phyloP scores from a whole-genome alignment of 2,888 invertebrate genomes.

The Venusia cambrica region DNA sequence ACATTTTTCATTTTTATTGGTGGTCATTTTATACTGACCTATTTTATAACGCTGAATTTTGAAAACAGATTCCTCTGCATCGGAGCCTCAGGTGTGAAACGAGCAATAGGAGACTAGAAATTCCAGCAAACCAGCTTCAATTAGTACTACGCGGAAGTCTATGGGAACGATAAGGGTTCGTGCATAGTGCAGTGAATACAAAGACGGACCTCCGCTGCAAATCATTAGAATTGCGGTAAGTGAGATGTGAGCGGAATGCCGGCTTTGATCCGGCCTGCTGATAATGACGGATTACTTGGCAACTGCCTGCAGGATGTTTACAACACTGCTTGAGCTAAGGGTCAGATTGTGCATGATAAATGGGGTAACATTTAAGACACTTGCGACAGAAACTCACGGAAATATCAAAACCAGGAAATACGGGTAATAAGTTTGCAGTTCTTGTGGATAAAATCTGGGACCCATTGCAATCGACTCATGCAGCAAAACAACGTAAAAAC shows the following conservation, averaged over 20 bases:
- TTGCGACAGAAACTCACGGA: slow-evolving; percentile 9
- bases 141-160: slow-evolving; percentile 72
- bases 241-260: slow-evolving; percentile 73
- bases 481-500: slow-evolving; percentile 14
- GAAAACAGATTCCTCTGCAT: no score
- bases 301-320: slow-evolving; percentile 43
- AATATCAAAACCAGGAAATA: slow-evolving; percentile 26
- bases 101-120: slow-evolving; percentile 32
- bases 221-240: slow-evolving; percentile 76
- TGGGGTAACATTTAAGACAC: slow-evolving; percentile 15
- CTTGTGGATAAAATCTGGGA: no score
- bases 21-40: no score
- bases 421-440: no score
- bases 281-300: slow-evolving; percentile 64
- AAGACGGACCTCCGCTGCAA: slow-evolving; percentile 69
- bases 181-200: slow-evolving; percentile 53
- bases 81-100: no score
- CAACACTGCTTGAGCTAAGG: slow-evolving; percentile 35
- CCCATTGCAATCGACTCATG: no score
- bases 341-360: slow-evolving; percentile 37
- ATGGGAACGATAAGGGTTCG: slow-evolving; percentile 24
- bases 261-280: slow-evolving; percentile 54
- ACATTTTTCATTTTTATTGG: no score
- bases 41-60: no score
- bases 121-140: slow-evolving; percentile 47